Evolutionary conservation across 1,140 invertebrate species (phyloP).

Genomic region (Temnothorax longispinosus): DNA sequence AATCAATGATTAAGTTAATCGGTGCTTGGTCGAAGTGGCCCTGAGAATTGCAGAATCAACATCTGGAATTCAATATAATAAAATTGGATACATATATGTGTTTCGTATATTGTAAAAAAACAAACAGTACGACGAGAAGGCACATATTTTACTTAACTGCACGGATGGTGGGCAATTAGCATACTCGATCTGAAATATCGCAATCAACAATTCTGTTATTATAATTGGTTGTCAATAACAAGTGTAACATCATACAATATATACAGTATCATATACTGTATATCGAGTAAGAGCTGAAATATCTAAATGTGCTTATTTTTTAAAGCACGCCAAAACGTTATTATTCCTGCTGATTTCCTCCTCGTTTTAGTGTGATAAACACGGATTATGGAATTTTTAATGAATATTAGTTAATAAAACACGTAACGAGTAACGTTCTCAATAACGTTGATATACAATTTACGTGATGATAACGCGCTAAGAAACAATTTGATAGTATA

Average conservation of each 20-base stretch:
- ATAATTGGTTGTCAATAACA: neutral
- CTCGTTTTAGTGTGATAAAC: neutral
- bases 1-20: too few species aligned
- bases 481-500: neutral
- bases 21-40: too few species aligned
- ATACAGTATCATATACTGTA: neutral
- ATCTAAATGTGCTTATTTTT: neutral
- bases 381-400: neutral
- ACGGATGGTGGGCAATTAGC: constrained; percentile 9
- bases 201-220: neutral
- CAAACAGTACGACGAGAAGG: constrained; percentile 34
- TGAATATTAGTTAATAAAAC: neutral
- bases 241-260: neutral
- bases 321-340: neutral
- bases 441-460: constrained; percentile 8
- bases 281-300: neutral
- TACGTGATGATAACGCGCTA: neutral
- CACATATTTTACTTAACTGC: constrained; percentile 41
- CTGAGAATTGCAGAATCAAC: neutral
- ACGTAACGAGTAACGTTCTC: neutral
- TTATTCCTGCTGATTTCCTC: neutral
- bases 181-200: neutral
- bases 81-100: constrained; percentile 13
- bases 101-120: constrained; percentile 29
- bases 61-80: constrained; percentile 4